Evolutionary conservation across 1,140 invertebrate genomes (phyloP).

Genomic region (Temnothorax nylanderi): DNA sequence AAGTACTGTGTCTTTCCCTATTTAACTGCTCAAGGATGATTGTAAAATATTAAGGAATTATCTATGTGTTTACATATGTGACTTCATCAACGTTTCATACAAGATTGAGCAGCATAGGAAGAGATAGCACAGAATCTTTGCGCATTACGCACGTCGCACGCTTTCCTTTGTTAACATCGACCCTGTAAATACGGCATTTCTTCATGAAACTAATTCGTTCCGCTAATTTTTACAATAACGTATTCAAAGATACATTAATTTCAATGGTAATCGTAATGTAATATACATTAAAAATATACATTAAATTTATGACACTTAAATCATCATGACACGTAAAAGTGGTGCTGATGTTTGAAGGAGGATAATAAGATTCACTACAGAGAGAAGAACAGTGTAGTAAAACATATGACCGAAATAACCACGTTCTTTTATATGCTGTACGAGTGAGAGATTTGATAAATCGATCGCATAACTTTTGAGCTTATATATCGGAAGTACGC

Average conservation of each 20-base stretch:
- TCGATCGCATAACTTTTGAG: background rate
- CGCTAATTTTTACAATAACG: slow-evolving; percentile 5
- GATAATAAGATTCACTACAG: background rate
- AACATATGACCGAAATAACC: background rate
- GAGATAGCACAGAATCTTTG: background rate
- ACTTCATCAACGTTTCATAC: background rate
- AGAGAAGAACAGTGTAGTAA: background rate
- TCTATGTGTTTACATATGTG: background rate
- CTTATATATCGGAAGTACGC: slow-evolving; percentile 23
- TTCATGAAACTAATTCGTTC: background rate
- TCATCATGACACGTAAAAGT: slow-evolving; percentile 30
- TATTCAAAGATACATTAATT: background rate
- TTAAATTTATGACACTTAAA: background rate
- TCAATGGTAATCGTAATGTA: background rate
- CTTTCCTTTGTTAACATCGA: background rate
- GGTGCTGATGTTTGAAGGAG: background rate
- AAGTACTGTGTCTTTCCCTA: background rate
- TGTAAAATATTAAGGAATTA: slow-evolving; percentile 35
- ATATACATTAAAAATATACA: background rate
- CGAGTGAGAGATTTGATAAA: background rate
- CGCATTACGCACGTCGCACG: background rate
- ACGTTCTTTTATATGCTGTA: slow-evolving; percentile 8
- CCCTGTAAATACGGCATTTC: slow-evolving; percentile 22
- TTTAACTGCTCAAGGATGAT: slow-evolving; percentile 1
- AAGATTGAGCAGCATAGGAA: background rate